These are phyloP conservation scores for Gari tellinella DNA, from an alignment of 2,888 invertebrate genomes.

Conservation along the genomic window DNA sequence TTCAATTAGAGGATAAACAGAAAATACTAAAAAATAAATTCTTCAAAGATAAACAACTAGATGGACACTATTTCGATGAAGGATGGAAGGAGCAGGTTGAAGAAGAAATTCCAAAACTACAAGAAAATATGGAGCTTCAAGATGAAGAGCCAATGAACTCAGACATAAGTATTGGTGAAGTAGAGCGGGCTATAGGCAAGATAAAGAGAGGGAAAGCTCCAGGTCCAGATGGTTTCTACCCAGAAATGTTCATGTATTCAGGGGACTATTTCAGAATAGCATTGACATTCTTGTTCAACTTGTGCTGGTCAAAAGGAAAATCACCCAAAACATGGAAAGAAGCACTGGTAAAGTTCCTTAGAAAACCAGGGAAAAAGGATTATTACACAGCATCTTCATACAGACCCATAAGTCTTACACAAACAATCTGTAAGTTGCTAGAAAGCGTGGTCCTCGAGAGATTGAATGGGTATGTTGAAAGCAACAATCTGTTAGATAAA, in stretches of 20 bases:
- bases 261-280: conserved; percentile 9
- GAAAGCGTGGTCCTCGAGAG: conserved; percentile 14
- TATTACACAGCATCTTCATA: conserved; percentile 19
- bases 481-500: conserved; percentile 5
- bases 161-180: not conserved
- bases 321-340: conserved; percentile 16
- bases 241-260: conserved; percentile 4
- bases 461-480: conserved; percentile 10
- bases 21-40: conserved; percentile 6
- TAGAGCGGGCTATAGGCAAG: conserved; percentile 2
- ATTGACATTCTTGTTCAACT: conserved; percentile 1
- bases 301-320: conserved; percentile 17
- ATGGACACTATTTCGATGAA: not conserved
- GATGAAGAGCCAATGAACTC: conserved; percentile 4
- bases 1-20: conserved; percentile 2
- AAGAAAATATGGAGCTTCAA: not conserved
- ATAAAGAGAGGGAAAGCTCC: conserved; percentile 8
- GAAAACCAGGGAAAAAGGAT: conserved; percentile 15
- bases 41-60: conserved; percentile 3
- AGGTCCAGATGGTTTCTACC: not conserved
- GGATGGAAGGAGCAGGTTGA: not conserved
- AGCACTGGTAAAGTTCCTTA: conserved; percentile 14
- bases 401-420: conserved; percentile 25
- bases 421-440: conserved; percentile 5
- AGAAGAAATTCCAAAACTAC: not conserved